phyloP scores from a whole-genome alignment of 35 echinoderm and acorn worm genomes.

The Patiria miniata region DNA sequence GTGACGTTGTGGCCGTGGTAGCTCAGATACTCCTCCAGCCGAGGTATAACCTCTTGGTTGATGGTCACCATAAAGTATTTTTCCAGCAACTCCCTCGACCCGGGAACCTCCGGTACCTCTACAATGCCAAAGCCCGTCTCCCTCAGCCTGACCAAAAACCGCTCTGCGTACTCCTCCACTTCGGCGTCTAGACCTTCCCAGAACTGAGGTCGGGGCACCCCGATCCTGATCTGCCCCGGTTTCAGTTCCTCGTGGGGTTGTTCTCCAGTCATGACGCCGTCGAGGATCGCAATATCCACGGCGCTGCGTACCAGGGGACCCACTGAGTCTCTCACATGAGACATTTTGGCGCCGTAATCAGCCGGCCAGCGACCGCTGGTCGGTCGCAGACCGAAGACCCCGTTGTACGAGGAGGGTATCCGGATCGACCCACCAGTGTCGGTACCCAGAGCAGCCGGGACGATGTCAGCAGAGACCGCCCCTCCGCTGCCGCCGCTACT shows the following conservation, averaged over 20 bases:
- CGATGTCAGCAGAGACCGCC: background rate
- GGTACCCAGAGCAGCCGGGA: no score
- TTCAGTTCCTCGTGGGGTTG: background rate
- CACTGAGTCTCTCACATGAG: background rate
- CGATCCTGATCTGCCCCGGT: background rate
- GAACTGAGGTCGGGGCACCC: background rate
- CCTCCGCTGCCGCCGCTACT: background rate
- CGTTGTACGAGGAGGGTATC: no score
- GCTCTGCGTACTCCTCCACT: background rate
- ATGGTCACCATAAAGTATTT: background rate
- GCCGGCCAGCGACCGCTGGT: background rate
- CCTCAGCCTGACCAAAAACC: background rate
- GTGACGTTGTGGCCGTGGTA: background rate
- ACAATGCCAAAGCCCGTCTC: background rate
- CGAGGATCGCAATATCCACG: background rate
- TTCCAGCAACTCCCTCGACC: background rate
- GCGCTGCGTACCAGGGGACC: background rate
- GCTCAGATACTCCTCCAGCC: background rate
- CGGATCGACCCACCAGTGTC: no score
- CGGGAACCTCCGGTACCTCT: background rate
- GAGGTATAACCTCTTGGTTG: background rate
- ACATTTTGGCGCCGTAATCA: background rate
- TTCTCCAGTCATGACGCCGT: background rate
- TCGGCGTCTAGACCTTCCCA: background rate
- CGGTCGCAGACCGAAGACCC: background rate